These are phyloP conservation scores for Tychaedon coryphoeus DNA, from an alignment of 2,113 vertebrate species.

Conservation along the genomic window DNA sequence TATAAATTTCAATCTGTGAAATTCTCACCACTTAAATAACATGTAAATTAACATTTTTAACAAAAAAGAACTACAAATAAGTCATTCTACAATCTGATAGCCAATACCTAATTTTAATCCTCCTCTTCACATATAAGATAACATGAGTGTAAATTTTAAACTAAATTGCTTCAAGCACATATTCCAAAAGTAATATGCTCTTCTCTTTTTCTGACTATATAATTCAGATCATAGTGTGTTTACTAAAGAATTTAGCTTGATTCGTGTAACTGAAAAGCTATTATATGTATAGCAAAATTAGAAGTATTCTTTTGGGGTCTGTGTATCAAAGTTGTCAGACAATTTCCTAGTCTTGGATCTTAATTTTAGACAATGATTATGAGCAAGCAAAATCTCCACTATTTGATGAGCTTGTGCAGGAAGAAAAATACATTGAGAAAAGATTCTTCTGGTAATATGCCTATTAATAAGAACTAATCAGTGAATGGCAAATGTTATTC, in stretches of 20 bases:
- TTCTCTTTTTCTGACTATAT: not conserved
- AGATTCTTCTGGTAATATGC: not conserved
- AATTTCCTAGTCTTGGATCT: not conserved
- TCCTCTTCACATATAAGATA: not conserved
- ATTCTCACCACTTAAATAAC: constrained; percentile 1
- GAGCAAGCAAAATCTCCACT: not conserved
- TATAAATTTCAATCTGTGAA: not conserved
- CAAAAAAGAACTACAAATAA: not conserved
- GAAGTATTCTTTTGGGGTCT: not conserved
- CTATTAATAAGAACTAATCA: not conserved
- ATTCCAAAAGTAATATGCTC: not conserved
- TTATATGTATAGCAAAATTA: not conserved
- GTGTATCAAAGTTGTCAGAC: not conserved
- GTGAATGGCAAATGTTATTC: not conserved
- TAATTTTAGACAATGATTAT: not conserved
- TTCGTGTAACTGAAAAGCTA: not conserved
- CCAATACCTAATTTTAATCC: not conserved
- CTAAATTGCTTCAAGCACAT: not conserved
- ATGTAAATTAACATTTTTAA: not conserved
- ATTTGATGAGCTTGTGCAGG: not conserved
- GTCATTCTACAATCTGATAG: not conserved
- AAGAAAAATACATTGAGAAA: not conserved
- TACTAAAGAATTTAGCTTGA: not conserved
- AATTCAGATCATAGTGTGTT: not conserved
- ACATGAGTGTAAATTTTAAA: not conserved